phyloP scores from a whole-genome alignment of 2,113 vertebrate species.

The Aythya baeri region DNA sequence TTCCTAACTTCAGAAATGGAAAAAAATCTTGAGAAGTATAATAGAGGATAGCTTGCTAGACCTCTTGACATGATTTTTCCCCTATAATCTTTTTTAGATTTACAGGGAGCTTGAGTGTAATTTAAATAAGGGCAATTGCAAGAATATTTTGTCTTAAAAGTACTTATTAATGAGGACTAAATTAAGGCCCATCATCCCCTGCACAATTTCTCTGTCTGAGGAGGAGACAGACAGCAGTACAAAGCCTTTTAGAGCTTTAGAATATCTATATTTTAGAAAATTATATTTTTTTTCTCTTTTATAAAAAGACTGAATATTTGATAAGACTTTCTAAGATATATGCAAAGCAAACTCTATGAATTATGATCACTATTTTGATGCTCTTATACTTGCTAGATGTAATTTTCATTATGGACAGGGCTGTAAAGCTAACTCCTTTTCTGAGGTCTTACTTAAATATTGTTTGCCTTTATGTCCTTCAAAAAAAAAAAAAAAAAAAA shows the following conservation, averaged over 20 bases:
- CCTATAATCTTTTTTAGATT: not conserved
- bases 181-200: constrained; percentile 6
- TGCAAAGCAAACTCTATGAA: not conserved
- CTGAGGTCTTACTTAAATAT: not conserved
- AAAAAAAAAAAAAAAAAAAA: not conserved
- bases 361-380: not conserved
- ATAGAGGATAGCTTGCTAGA: constrained; percentile 1
- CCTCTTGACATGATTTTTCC: not conserved
- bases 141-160: constrained; percentile 46
- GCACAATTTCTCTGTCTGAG: constrained; percentile 2
- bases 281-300: not conserved
- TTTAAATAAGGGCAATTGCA: constrained; percentile 47
- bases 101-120: not conserved
- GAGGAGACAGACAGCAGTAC: not conserved
- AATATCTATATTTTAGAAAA: not conserved
- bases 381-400: not conserved
- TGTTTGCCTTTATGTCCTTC: not conserved
- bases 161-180: constrained; percentile 36
- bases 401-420: not conserved
- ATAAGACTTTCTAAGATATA: not conserved
- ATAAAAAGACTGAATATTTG: not conserved
- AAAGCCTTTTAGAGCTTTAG: not conserved
- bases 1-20: constrained; percentile 14
- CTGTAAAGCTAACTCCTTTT: not conserved
- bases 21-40: not conserved